Evolutionary conservation across 1,140 invertebrate genomes (phyloP), one percentile per base, ranked within the genome.

Genomic region (Sycophila sp.): DNA sequence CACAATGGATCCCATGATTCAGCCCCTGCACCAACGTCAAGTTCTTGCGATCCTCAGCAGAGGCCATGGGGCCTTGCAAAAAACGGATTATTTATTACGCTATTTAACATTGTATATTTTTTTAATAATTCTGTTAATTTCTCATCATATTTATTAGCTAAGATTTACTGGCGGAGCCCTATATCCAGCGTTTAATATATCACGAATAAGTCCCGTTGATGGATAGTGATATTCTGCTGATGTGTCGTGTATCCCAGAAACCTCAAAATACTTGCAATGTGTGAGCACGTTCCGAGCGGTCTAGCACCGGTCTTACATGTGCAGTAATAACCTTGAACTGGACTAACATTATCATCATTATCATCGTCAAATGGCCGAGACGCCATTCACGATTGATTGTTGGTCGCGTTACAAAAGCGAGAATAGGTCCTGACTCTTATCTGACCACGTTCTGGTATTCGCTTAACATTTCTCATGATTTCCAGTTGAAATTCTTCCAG

Each of bases 181-280:
- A n/a, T n/a, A n/a, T n/a, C n/a, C n/a, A n/a, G n/a, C n/a, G n/a
- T n/a, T n/a, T n/a, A n/a, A n/a, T n/a, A n/a, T n/a, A n/a, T n/a
- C n/a, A n/a, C n/a, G n/a, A n/a, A n/a, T n/a, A n/a, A n/a, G n/a
- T n/a, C n/a, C n/a, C n/a, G n/a, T n/a, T n/a, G n/a, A n/a, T n/a
- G n/a, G n/a, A n/a, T n/a, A n/a, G n/a, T n/a, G n/a, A n/a, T n/a
- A n/a, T n/a, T n/a, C n/a, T n/a, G n/a, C n/a, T 38, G 36, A 38
- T 38, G 36, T 28, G 11, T 59, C 47, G 45, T 59, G 6, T 42
- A 67, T 47, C 55, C 62, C 10, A 66, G 13, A 53, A 40, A 66
- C 63, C 69, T 66, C 22, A 71, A 28, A n/a, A 71, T 53, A 60
- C 69, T 66, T 10, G 63, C 40, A 42, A 60, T 51, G 34, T 71